phyloP scores from a whole-genome alignment of 92 coral and sea anemone species.

The Siderastrea siderea region DNA sequence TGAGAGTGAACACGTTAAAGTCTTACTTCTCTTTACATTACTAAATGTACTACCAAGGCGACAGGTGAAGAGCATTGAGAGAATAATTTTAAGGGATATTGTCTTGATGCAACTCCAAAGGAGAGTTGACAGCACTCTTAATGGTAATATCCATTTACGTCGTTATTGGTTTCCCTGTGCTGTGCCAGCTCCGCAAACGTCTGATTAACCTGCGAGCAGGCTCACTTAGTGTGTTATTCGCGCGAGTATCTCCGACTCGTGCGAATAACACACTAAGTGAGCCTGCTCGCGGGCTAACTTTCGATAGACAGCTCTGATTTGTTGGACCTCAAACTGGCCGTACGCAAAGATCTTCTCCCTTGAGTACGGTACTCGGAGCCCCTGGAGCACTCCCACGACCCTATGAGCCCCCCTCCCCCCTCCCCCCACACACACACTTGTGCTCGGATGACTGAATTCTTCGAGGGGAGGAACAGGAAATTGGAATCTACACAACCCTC shows the following conservation, averaged over 20 bases:
- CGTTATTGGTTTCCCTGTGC: conserved; percentile 46
- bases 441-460: conserved; percentile 60
- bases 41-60: too few relatives aligned
- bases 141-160: conserved; percentile 10
- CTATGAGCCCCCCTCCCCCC: conserved; percentile 72
- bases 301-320: conserved; percentile 67
- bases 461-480: conserved; percentile 47
- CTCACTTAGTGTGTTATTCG: too few relatives aligned
- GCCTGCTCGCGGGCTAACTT: too few relatives aligned
- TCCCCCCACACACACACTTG: conserved; percentile 69
- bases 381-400: conserved; percentile 67
- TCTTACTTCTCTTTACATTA: too few relatives aligned
- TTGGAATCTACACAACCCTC: conserved; percentile 64
- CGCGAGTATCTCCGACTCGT: too few relatives aligned
- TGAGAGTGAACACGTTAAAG: too few relatives aligned
- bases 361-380: conserved; percentile 63
- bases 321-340: conserved; percentile 74
- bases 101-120: too few relatives aligned
- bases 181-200: conserved; percentile 48
- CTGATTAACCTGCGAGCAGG: too few relatives aligned
- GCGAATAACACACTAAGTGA: too few relatives aligned
- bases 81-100: too few relatives aligned
- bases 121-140: too few relatives aligned
- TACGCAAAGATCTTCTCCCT: conserved; percentile 72
- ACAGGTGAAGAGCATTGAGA: too few relatives aligned